Conservation (phyloP, 2,797 vertebrate genomes). For the Hipposideros larvatus region DNA sequence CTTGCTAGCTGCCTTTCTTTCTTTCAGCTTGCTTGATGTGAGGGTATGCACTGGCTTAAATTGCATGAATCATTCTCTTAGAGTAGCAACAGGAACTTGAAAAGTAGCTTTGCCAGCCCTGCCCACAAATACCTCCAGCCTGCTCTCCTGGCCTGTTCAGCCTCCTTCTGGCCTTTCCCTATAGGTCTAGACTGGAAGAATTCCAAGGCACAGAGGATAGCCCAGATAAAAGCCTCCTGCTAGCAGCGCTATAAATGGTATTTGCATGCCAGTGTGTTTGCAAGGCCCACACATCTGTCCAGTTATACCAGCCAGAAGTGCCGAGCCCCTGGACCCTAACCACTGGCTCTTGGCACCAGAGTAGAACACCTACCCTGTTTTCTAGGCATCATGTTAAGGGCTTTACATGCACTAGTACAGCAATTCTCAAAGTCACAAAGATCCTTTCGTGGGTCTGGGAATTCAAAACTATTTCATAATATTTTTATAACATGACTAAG, state of each 20-base stretch:
- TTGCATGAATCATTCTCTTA: background rate
- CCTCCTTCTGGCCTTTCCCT: background rate
- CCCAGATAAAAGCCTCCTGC: background rate
- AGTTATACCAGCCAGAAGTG: background rate
- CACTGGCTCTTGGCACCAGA: no score
- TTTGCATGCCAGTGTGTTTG: background rate
- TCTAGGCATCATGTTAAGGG: background rate
- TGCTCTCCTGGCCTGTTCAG: background rate
- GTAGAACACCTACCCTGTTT: background rate
- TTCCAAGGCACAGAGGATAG: no score
- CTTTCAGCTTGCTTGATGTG: background rate
- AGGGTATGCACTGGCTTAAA: fast-evolving
- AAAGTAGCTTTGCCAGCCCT: background rate
- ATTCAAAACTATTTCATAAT: background rate
- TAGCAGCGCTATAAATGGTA: background rate
- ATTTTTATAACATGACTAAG: background rate
- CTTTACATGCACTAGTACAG: fast-evolving
- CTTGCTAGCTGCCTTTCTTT: background rate
- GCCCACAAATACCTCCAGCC: background rate
- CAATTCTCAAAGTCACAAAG: background rate
- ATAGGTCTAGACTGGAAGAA: background rate
- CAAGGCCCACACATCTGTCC: background rate
- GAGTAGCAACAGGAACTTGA: background rate
- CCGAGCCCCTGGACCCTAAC: background rate
- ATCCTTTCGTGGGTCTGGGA: background rate